These are phyloP conservation scores for Cardiocondyla obscurior DNA, from an alignment of 1,140 invertebrate species.

Conservation along the genomic window DNA sequence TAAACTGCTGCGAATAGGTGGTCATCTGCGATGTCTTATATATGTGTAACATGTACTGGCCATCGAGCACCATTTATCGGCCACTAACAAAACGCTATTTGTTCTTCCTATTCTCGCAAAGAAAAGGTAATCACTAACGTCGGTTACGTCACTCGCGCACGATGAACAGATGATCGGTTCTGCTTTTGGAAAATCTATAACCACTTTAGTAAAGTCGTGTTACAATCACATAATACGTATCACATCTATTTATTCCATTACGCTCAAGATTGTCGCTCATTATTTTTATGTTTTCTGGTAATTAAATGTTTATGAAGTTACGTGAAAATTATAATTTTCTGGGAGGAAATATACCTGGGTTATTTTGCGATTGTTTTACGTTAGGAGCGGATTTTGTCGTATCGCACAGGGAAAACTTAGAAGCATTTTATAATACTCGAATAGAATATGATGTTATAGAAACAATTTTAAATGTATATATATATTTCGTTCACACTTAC, in stretches of 20 bases:
- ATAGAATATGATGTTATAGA: not conserved
- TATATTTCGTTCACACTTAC: not conserved
- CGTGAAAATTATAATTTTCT: not conserved
- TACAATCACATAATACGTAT: not conserved
- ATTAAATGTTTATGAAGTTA: not conserved
- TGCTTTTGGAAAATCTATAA: not conserved
- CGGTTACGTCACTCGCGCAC: conserved; percentile 57
- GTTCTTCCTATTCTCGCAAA: conserved; percentile 71
- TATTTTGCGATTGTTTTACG: not conserved
- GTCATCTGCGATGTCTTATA: conserved; percentile 67
- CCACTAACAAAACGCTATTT: conserved; percentile 71
- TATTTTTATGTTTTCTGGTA: not conserved
- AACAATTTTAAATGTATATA: not conserved
- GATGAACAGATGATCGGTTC: not conserved
- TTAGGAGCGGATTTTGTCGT: not conserved
- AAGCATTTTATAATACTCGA: not conserved
- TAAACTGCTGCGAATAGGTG: conserved; percentile 15
- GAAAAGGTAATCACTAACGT: conserved; percentile 57
- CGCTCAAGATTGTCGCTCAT: not conserved
- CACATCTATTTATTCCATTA: not conserved
- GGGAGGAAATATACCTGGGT: too few relatives aligned
- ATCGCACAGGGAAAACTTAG: not conserved
- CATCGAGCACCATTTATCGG: conserved; percentile 73
- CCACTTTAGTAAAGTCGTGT: not conserved
- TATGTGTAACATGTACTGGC: conserved; percentile 55